Conservation (phyloP, 2,888 invertebrate genomes). For the Frankliniella fusca region DNA sequence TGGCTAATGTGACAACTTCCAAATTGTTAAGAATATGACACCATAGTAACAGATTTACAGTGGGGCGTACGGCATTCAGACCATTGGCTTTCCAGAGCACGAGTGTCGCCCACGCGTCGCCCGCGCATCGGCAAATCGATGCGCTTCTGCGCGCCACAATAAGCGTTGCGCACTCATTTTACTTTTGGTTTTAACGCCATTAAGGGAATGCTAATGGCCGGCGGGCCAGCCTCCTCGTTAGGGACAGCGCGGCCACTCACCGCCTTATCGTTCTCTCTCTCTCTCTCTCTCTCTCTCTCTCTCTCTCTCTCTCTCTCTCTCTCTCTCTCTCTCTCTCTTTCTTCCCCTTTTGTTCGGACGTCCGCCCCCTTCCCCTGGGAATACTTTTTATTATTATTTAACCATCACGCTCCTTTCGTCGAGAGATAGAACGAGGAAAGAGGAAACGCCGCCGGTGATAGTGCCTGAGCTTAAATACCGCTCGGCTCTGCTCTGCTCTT, state of each 20-base stretch:
- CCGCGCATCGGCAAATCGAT: not conserved
- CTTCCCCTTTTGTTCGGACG: not conserved
- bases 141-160: not conserved
- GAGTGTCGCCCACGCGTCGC: too few relatives aligned
- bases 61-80: too few relatives aligned
- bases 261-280: too few relatives aligned
- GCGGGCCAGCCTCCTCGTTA: slow-evolving; percentile 15
- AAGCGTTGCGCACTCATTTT: not conserved
- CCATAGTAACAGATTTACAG: too few relatives aligned
- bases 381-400: too few relatives aligned
- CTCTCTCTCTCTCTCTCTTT: too few relatives aligned
- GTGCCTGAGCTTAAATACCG: not conserved
- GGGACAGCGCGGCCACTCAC: not conserved
- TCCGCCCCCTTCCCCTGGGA: too few relatives aligned
- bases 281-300: not conserved
- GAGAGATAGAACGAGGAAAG: not conserved
- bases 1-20: too few relatives aligned
- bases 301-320: not conserved
- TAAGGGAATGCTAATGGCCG: slow-evolving; percentile 21
- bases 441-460: not conserved
- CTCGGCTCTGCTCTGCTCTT: too few relatives aligned
- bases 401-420: too few relatives aligned
- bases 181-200: not conserved
- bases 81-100: too few relatives aligned
- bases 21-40: too few relatives aligned